Percentiles rank a stretch among this genome's conserved stretches.
Conservation (phyloP, 1,140 invertebrate species). For the Zaprionus camerounensis region DNA sequence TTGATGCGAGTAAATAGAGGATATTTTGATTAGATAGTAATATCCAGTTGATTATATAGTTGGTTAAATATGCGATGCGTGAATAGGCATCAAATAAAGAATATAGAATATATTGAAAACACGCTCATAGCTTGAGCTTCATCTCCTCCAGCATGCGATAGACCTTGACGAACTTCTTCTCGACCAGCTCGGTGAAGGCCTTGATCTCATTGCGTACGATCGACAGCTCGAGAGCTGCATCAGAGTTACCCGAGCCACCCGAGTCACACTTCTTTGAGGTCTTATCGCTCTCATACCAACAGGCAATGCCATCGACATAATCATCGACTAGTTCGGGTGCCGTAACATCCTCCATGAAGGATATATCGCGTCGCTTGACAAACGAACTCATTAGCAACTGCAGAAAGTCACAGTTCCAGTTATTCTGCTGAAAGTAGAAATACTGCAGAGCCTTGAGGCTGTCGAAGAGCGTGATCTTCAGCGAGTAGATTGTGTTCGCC, state of each 20-base stretch:
- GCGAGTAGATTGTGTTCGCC: constrained; percentile 66
- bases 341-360: constrained; percentile 76
- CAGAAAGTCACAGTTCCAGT: constrained; percentile 82
- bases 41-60: constrained; percentile 14
- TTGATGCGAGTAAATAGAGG: constrained; percentile 49
- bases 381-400: constrained; percentile 78
- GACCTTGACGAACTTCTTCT: constrained; percentile 80
- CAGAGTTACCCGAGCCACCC: constrained; percentile 31
- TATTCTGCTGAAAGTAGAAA: constrained; percentile 83
- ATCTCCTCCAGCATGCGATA: constrained; percentile 81
- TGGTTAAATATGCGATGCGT: constrained; percentile 31
- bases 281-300: constrained; percentile 80
- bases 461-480: constrained; percentile 78
- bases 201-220: constrained; percentile 80
- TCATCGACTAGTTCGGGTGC: constrained; percentile 78
- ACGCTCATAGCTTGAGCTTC: constrained; percentile 59
- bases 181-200: constrained; percentile 71
- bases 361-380: constrained; percentile 73
- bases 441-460: constrained; percentile 76
- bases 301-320: constrained; percentile 79
- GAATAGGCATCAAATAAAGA: not conserved
- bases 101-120: not conserved
- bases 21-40: constrained; percentile 16
- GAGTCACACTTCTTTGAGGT: constrained; percentile 72
- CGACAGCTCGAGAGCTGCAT: constrained; percentile 74